Conservation (phyloP, 2,797 vertebrate genomes). For the Rhinichthys osculus region DNA sequence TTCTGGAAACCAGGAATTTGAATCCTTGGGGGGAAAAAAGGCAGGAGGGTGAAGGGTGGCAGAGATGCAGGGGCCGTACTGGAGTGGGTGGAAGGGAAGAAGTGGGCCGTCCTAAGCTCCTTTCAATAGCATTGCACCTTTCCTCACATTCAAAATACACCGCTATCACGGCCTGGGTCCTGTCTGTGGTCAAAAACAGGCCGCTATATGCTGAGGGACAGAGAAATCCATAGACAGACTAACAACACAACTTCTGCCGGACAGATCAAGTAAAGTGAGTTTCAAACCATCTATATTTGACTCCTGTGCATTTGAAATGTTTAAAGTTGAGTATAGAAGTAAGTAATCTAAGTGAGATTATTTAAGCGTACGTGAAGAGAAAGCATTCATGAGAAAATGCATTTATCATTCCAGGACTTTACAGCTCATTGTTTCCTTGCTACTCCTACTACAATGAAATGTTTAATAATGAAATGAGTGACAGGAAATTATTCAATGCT, state of each 20-base stretch:
- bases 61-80: slow-evolving; percentile 10
- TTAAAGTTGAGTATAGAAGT: not conserved
- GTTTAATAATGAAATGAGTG: not conserved
- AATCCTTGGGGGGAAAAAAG: slow-evolving; percentile 51
- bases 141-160: slow-evolving; percentile 40
- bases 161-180: slow-evolving; percentile 17
- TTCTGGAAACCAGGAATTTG: slow-evolving; percentile 62
- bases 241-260: not conserved
- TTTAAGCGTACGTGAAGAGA: not conserved
- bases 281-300: slow-evolving; percentile 20
- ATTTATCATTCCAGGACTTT: not conserved
- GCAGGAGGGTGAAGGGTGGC: slow-evolving; percentile 33
- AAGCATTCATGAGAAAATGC: not conserved
- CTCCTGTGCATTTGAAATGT: not conserved
- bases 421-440: not conserved
- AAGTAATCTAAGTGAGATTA: not conserved
- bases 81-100: slow-evolving; percentile 39
- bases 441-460: not conserved
- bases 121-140: slow-evolving; percentile 54
- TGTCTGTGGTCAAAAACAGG: slow-evolving; percentile 17
- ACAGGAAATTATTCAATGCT: not conserved
- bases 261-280: slow-evolving; percentile 37
- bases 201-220: not conserved
- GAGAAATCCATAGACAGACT: slow-evolving; percentile 1
- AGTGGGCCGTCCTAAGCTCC: slow-evolving; percentile 53